These are phyloP conservation scores for Apteryx mantelli DNA, from an alignment of 2,113 vertebrate genomes.

Conservation along the genomic window DNA sequence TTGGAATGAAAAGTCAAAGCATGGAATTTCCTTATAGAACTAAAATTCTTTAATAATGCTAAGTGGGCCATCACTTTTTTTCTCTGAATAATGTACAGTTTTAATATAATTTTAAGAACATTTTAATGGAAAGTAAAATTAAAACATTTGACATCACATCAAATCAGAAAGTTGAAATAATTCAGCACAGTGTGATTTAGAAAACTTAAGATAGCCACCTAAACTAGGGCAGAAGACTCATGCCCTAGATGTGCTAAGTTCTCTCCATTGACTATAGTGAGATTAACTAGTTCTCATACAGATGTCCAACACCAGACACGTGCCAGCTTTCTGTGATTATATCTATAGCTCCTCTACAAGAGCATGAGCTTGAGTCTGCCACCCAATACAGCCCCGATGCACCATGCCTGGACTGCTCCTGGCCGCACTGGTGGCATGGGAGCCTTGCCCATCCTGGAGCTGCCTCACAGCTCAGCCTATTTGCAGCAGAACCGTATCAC, in stretches of 20 bases:
- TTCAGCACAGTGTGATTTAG: not conserved
- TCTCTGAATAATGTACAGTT: not conserved
- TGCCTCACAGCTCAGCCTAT: fast-evolving
- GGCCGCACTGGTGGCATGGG: not conserved
- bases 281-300: not conserved
- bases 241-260: not conserved
- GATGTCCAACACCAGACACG: not conserved
- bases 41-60: not conserved
- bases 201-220: not conserved
- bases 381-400: not conserved
- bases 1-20: not conserved
- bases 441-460: not conserved
- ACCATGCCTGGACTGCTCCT: fast-evolving
- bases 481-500: not conserved
- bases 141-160: not conserved
- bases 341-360: not conserved
- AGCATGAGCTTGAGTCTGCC: not conserved
- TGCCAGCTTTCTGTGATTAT: not conserved
- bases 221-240: not conserved
- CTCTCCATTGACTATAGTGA: not conserved
- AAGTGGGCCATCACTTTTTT: not conserved
- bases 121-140: not conserved
- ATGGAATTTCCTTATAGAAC: not conserved
- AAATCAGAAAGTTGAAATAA: not conserved
- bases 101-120: not conserved